A percentile compares a stretch with the other conserved stretches of the same genome.
Evolutionary conservation across 2,888 invertebrate genomes (phyloP).

Genomic region (Dasypogon diadema): DNA sequence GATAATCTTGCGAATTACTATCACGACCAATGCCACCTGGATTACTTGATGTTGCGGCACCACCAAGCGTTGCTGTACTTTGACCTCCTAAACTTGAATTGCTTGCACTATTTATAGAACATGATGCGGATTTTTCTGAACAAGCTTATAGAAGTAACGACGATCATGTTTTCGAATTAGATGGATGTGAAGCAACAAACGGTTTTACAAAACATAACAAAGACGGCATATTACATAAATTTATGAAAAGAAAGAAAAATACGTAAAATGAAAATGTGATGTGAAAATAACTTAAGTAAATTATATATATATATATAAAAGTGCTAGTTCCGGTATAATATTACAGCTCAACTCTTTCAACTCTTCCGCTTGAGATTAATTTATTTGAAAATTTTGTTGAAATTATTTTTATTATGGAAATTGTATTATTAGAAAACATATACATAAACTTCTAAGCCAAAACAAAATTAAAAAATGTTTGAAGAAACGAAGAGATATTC

Average conservation of each 20-base stretch:
- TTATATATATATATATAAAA: no score
- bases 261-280: slow-evolving; percentile 2
- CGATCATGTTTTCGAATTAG: slow-evolving; percentile 15
- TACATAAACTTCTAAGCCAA: no score
- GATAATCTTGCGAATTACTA: slow-evolving; percentile 68
- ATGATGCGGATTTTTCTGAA: slow-evolving; percentile 68
- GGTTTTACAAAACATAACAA: neutral
- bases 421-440: no score
- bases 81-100: slow-evolving; percentile 67
- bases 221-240: slow-evolving; percentile 19
- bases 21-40: slow-evolving; percentile 62
- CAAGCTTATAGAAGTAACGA: slow-evolving; percentile 61
- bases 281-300: no score
- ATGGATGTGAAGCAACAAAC: slow-evolving; percentile 1
- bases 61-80: slow-evolving; percentile 63
- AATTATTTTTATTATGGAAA: no score
- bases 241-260: slow-evolving; percentile 31
- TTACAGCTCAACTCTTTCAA: no score
- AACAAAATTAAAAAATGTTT: no score
- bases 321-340: no score
- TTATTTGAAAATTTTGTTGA: no score
- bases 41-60: slow-evolving; percentile 58
- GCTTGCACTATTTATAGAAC: slow-evolving; percentile 65
- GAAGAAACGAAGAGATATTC: no score
- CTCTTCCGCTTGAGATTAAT: no score